These are phyloP conservation scores for Zaprionus tsacasi DNA, from an alignment of 1,140 invertebrate genomes.

Conservation along the genomic window DNA sequence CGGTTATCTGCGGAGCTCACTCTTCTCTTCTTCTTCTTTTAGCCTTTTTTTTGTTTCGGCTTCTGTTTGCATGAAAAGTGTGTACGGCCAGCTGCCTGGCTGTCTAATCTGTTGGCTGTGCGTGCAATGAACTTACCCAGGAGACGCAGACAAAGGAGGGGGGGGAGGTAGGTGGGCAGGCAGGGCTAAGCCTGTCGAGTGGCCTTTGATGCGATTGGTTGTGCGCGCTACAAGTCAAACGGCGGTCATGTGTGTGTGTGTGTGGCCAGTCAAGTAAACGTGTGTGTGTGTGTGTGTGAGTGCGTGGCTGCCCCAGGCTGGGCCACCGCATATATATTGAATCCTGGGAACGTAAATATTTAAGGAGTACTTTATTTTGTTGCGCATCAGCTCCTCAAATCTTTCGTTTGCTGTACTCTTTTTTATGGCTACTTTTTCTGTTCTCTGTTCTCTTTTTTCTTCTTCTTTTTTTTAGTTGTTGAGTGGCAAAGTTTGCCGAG, in stretches of 20 bases:
- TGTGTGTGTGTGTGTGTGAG: conserved; percentile 18
- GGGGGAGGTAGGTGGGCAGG: background rate
- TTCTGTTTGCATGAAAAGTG: conserved; percentile 26
- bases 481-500: conserved; percentile 61
- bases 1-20: conserved; percentile 32
- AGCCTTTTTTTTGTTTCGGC: conserved; percentile 7
- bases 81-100: conserved; percentile 22
- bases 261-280: background rate
- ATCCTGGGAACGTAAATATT: conserved; percentile 75
- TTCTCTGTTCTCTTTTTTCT: background rate
- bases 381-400: conserved; percentile 48
- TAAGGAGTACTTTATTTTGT: conserved; percentile 75
- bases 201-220: conserved; percentile 44
- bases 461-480: conserved; percentile 26
- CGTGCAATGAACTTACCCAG: conserved; percentile 47
- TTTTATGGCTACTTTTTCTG: conserved; percentile 41
- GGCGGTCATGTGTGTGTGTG: conserved; percentile 3
- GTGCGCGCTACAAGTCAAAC: conserved; percentile 3
- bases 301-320: conserved; percentile 50
- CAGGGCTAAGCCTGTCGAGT: conserved; percentile 35
- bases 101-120: conserved; percentile 70
- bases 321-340: conserved; percentile 61
- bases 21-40: conserved; percentile 14
- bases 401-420: conserved; percentile 49
- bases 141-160: background rate